phyloP scores from a whole-genome alignment of 2,888 invertebrate genomes.

The Lissocephala sabroskyi region DNA sequence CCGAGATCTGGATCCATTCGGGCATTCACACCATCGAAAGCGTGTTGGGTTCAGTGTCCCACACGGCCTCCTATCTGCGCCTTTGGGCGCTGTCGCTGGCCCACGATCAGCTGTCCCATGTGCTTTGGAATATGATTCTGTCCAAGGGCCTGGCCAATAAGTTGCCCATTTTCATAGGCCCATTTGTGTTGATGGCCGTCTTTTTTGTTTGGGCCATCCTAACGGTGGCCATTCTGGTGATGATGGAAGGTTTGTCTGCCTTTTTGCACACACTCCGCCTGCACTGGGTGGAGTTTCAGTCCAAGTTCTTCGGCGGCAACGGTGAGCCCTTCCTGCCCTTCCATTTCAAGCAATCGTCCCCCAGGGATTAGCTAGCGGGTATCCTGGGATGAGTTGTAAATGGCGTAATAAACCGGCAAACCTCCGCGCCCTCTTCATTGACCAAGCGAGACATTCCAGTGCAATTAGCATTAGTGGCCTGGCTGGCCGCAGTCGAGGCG shows the following conservation, averaged over 20 bases:
- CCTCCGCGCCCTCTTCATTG: conserved; percentile 7
- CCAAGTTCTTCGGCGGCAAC: conserved; percentile 88
- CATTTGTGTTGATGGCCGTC: conserved; percentile 82
- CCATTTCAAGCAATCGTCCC: conserved; percentile 80
- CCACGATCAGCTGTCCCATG: conserved; percentile 92
- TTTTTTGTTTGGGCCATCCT: conserved; percentile 93
- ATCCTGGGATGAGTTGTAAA: conserved; percentile 2
- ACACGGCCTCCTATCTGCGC: conserved; percentile 98
- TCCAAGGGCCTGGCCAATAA: conserved; percentile 79
- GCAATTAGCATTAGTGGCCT: conserved; percentile 52
- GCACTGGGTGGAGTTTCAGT: conserved; percentile 99
- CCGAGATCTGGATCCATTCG: conserved; percentile 66
- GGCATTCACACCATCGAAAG: conserved; percentile 75
- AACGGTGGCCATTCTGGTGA: conserved; percentile 93
- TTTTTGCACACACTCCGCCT: conserved; percentile 98
- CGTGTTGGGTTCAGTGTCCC: conserved; percentile 93
- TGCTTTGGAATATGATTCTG: conserved; percentile 95
- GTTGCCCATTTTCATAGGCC: conserved; percentile 49
- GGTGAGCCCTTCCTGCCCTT: conserved; percentile 89
- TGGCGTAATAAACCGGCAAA: conserved; percentile 5
- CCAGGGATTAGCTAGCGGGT: conserved; percentile 20
- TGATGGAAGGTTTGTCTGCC: conserved; percentile 99
- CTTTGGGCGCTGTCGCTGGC: conserved; percentile 98
- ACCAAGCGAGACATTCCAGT: conserved; percentile 32
- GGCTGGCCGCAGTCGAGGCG: no score